Evolutionary conservation across 2,888 invertebrate species (phyloP), one percentile per base, ranked within the genome.

Genomic region (Chymomyza caudatula): DNA sequence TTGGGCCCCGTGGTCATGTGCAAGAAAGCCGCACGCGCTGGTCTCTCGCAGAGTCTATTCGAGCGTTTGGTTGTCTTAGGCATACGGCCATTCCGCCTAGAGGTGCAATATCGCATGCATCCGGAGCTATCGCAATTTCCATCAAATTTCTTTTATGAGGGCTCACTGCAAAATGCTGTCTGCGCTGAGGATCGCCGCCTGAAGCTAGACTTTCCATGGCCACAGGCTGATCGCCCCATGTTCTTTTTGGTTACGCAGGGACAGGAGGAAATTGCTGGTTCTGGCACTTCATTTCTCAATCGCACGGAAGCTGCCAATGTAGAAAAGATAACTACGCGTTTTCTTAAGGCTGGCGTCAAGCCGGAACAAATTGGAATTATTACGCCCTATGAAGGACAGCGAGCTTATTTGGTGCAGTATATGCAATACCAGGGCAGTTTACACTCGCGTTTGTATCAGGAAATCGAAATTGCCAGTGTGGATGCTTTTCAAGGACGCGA

Each of bases 401-500:
- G 99, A 11, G 98, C 99, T 0, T 99, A 98, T 89, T 92, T 99
- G 70, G 98, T 97, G 0, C 98, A 99, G 88, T 97, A 98, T 89
- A 99, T 99, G 98, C 98, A 99, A 90, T 98, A 98, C 89, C 98
- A 98, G 89, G 99, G 99, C 11, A 96, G 98, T 11, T 92, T 99
- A 62, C 98, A 99, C 89, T 96, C 97, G 43, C 98, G 98, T 88
- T 92, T 99, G 0, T 99, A 99, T 89, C 96, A 98, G 91, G 98
- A 99, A 89, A 98, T 99, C 62, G 99, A 99, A 91, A 98, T 99
- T 0, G 99, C 99, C 6, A 98, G 98, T 91, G 99, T 99, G 2
- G 99, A 99, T 90, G 99, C 99, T 0, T 99, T 99, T 90, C 98
- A 99, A 90, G 99, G 99, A 0, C 93, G 99, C 56, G 99, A 99